phyloP scores from a whole-genome alignment of 2,113 vertebrate genomes.

The Crotalus viridis region DNA sequence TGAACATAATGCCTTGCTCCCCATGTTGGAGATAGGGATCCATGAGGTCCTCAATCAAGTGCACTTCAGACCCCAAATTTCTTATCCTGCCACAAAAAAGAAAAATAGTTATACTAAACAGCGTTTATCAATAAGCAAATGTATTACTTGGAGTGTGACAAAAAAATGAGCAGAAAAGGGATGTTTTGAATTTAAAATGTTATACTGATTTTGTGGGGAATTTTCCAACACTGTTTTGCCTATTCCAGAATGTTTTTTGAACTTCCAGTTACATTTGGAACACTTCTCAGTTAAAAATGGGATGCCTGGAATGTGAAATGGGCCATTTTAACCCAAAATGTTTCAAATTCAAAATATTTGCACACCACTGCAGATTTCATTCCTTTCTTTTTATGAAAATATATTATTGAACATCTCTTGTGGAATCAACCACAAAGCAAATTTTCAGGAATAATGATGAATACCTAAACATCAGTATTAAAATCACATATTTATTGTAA shows the following conservation, averaged over 20 bases:
- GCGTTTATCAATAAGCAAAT: neutral
- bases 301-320: neutral
- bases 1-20: conserved; percentile 99
- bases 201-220: neutral
- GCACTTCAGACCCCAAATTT: conserved; percentile 96
- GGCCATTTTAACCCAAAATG: neutral
- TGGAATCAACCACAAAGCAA: neutral
- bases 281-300: neutral
- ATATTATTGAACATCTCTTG: neutral
- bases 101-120: neutral
- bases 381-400: neutral
- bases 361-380: neutral
- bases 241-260: neutral
- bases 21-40: conserved; percentile 95
- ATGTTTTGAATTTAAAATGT: neutral
- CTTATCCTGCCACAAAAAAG: conserved; percentile 78
- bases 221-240: neutral
- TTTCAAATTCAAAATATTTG: neutral
- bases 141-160: neutral
- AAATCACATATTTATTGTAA: neutral
- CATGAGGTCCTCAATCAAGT: conserved; percentile 96
- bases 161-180: neutral
- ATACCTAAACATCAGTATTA: neutral
- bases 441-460: neutral
- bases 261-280: neutral